Evolutionary conservation across 2,888 invertebrate species (phyloP).

Genomic region (Camponotus fellah): DNA sequence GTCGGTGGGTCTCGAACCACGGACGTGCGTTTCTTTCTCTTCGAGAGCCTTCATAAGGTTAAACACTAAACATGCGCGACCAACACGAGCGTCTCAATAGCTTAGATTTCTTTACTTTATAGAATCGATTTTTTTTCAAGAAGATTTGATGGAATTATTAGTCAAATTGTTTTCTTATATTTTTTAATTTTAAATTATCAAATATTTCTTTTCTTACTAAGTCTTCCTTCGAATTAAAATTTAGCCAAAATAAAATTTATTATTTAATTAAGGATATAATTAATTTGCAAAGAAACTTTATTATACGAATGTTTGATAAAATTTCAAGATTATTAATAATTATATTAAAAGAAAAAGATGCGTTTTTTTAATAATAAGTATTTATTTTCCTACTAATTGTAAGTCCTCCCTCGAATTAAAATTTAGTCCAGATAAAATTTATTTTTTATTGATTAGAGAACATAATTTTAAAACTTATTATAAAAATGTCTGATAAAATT

Average conservation of each 20-base stretch:
- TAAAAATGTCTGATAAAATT: no score
- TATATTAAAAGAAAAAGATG: no score
- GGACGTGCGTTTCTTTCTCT: background rate
- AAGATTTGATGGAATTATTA: background rate
- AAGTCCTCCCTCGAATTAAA: no score
- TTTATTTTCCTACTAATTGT: no score
- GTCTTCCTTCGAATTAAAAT: background rate
- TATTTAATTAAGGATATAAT: background rate
- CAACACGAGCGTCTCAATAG: background rate
- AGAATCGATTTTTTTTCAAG: background rate
- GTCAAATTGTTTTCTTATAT: background rate
- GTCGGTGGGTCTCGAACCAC: conserved; percentile 58
- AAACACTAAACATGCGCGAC: conserved; percentile 49
- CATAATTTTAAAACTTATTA: no score
- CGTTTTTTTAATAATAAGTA: no score
- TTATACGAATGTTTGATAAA: background rate
- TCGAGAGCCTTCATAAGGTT: background rate
- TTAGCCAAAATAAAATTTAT: background rate
- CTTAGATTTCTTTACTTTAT: background rate
- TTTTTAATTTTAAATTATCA: conserved; percentile 3
- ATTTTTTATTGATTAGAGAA: no score
- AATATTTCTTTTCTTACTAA: no score
- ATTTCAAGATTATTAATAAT: background rate
- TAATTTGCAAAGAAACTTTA: background rate
- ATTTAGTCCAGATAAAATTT: no score